Base-by-base conservation (phyloP, 1,140 invertebrate species). In the Schlechtendalia chinensis region DNA sequence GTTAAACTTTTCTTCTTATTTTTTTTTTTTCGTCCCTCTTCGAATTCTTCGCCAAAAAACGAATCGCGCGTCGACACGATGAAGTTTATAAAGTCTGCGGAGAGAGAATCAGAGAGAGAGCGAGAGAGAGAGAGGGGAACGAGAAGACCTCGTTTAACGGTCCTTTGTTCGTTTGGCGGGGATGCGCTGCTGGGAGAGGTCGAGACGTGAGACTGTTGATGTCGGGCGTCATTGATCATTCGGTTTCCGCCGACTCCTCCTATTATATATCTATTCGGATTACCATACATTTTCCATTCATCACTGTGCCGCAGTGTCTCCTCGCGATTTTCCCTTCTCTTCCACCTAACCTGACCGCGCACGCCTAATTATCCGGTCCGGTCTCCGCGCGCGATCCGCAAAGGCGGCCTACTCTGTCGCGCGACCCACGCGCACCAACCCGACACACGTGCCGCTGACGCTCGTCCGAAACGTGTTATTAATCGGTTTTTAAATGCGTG, bases 161-260 rank as follows among this genome's bases (percentile, higher is more conserved):
- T 39, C 17, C 54, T 75, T 77, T 77, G 54, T 77, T 59, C 56
- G 14, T 59, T 24, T n/a, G 58, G 19, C 17, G 6, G 6, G 53
- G 16, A 59, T 5, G 17, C n/a, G 50, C 8, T 19, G 50, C 14
- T 16, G 63, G 29, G 17, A 1, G 53, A 22, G 19, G 29, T 17
- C 8, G 65, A 69, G 39, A 69, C 45, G 54, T 27, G 3, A n/a
- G 54, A 77, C 74, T 61, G 74, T 77, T 58, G 27, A 59, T 77
- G 74, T 77, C 74, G 74, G 74, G 56, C 22, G n/a, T 61, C 74
- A 47, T 77, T 77, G 74, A 77, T 77, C 74, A 77, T 77, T 77
- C 58, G 65, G 67, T 56, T 61, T 61, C 32, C 74, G 32, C 32
- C 74, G 61, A 56, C 39, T 75, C 56, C 58, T 29, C n/a, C n/a